Conservation (phyloP, 2,888 invertebrate species). For the Cheiracanthium punctorium region DNA sequence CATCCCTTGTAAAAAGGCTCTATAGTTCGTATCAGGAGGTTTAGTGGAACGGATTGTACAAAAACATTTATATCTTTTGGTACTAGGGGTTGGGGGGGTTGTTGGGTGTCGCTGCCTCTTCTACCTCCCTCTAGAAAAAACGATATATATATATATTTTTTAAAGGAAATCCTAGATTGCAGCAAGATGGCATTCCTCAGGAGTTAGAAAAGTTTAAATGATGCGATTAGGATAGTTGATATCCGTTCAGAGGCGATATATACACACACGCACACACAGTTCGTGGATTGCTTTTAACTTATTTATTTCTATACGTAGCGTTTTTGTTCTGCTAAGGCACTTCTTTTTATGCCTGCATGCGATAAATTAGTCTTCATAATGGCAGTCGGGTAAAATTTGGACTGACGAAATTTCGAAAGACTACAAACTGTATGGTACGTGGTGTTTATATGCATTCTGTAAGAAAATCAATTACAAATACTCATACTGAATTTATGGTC, state of each 20-base stretch:
- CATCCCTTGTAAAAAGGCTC: neutral
- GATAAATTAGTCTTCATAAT: too few species aligned
- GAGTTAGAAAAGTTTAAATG: constrained; percentile 7
- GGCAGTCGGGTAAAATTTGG: too few species aligned
- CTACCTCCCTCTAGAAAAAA: too few species aligned
- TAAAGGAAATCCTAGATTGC: neutral
- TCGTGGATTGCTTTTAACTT: neutral
- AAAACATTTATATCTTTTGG: constrained; percentile 43
- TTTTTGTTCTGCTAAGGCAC: too few species aligned
- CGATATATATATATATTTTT: too few species aligned
- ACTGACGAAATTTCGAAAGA: too few species aligned
- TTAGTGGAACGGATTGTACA: constrained; percentile 37
- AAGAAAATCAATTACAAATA: too few species aligned
- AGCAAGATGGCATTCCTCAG: neutral
- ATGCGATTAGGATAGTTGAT: neutral
- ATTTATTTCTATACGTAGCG: neutral
- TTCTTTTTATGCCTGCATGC: too few species aligned
- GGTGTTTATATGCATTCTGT: too few species aligned
- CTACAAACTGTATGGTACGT: too few species aligned
- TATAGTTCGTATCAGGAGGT: constrained; percentile 49
- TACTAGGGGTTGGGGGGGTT: neutral
- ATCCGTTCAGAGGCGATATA: neutral
- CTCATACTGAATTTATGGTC: too few species aligned
- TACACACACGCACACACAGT: too few species aligned
- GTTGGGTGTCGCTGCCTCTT: neutral